Percentiles rank a stretch among this genome's conserved stretches.
These are phyloP conservation scores for Lydus trimaculatus DNA, from an alignment of 2,888 invertebrate genomes.

Conservation along the genomic window DNA sequence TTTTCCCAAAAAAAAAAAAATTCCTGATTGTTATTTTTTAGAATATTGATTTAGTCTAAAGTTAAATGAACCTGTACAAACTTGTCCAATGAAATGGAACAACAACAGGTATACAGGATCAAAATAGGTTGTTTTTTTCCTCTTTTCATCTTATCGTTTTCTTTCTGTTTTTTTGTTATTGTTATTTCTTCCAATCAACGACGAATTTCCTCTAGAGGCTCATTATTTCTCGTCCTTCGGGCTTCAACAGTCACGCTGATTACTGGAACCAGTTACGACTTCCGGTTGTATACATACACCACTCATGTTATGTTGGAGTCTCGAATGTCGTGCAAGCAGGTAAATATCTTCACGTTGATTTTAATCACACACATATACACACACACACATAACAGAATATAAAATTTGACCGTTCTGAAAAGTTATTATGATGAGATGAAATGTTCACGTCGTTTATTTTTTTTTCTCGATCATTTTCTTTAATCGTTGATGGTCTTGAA, in stretches of 20 bases:
- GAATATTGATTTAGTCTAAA: conserved; percentile 24
- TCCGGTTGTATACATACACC: conserved; percentile 46
- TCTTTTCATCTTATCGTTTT: background rate
- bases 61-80: conserved; percentile 38
- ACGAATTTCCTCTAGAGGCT: conserved; percentile 57
- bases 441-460: background rate
- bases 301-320: conserved; percentile 18
- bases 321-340: conserved; percentile 29
- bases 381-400: background rate
- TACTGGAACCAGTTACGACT: conserved; percentile 58
- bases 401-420: conserved; percentile 20
- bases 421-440: conserved; percentile 19
- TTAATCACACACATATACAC: conserved; percentile 19
- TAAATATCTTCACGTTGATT: conserved; percentile 27
- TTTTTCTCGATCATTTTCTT: conserved; percentile 13
- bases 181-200: conserved; percentile 36
- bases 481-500: background rate
- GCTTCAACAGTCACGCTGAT: conserved; percentile 59
- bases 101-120: conserved; percentile 17
- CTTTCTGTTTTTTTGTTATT: conserved; percentile 22
- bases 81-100: conserved; percentile 43
- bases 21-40: background rate
- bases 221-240: conserved; percentile 59
- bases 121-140: background rate
- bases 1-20: no score